Evolutionary conservation across 2,888 invertebrate genomes (phyloP), one percentile per base, ranked within the genome.

Genomic region (Temnothorax ravouxi): DNA sequence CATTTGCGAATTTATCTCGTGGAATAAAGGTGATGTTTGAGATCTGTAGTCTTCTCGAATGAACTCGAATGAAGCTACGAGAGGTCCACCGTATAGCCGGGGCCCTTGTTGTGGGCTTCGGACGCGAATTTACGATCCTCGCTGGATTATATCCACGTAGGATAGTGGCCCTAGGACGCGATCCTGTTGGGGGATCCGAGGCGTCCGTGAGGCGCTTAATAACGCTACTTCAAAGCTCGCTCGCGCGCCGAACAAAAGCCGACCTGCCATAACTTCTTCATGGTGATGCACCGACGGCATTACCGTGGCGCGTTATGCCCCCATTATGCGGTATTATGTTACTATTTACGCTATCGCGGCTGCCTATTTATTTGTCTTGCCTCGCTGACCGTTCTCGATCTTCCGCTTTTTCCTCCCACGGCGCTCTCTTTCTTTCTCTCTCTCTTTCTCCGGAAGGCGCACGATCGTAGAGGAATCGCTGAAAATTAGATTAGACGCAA

Each of bases 311-410:
- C 90, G 92, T 94, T 93, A 93, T 94, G 92, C 93, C 88, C 91
- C 92, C 92, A 94, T 94, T 94, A 94, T 94, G 92, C 91, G 86
- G 93, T 94, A 94, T 94, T 94, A 94, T 92, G 93, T 94, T 94
- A 94, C 94, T 93, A 94, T 94, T 94, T 94, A 94, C 93, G 92
- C 93, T 94, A 93, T 93, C 92, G 88, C 90, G 89, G 88, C 89
- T 86, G 87, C 87, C 91, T 91, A 92, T 92, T 91, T 93, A 93
- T 93, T 93, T 92, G 92, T 94, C 93, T 93, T 92, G 90, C 91
- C 93, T 83, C 90, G 87, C 87, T 88, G 91, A 91, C 86, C 87
- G 86, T 84, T 72, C 87, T 86, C 72, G 74, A 82, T 62, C 84
- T 81, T 59, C 41, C 13, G 18, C 61, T 80, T 86, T 69, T 64